These are phyloP conservation scores for Sparus aurata DNA, from an alignment of 2,797 vertebrate genomes.

Conservation along the genomic window DNA sequence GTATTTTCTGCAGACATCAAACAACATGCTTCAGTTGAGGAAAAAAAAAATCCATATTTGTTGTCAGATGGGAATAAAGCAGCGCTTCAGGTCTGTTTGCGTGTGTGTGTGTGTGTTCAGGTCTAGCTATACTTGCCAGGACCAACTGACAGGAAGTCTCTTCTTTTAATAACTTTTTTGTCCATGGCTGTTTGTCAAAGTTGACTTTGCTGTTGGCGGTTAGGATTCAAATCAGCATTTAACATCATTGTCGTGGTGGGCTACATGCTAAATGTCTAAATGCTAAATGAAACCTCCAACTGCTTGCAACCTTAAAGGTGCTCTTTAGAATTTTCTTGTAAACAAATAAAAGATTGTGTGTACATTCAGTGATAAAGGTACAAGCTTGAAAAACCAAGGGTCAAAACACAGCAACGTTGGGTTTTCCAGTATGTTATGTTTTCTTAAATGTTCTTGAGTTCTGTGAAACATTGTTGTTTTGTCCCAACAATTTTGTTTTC, in stretches of 20 bases:
- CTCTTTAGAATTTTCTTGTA: not conserved
- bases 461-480: no score
- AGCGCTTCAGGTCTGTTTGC: not conserved
- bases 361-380: not conserved
- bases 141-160: not conserved
- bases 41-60: constrained; percentile 5
- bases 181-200: not conserved
- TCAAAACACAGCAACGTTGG: no score
- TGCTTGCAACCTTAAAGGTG: not conserved
- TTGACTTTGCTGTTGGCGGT: not conserved
- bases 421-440: no score
- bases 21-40: constrained; percentile 7
- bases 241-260: no score
- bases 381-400: not conserved
- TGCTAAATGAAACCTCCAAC: not conserved
- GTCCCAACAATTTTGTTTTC: no score
- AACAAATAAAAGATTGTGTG: not conserved
- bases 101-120: not conserved
- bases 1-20: not conserved
- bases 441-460: no score
- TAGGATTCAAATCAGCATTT: no score
- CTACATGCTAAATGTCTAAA: not conserved
- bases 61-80: not conserved
- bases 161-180: not conserved
- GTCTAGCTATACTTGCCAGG: not conserved